A percentile compares a stretch with the other conserved stretches of the same genome.
Conservation (phyloP, 2,888 invertebrate genomes). For the Strigamia crassipes region DNA sequence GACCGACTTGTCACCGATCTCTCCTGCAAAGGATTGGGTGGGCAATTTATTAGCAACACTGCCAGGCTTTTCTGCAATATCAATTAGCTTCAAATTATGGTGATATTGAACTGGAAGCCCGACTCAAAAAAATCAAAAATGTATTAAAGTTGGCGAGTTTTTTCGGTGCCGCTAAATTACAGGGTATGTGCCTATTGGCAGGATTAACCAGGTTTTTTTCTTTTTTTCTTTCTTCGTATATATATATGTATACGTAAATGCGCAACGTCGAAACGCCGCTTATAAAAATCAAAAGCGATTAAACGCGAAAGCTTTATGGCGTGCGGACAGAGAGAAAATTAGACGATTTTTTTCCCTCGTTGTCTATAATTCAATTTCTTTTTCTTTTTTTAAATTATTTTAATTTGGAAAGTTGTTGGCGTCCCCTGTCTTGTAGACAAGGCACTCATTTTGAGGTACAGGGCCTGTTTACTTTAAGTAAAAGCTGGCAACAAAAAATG, state of each 20-base stretch:
- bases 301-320: too few species aligned
- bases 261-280: too few species aligned
- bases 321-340: too few species aligned
- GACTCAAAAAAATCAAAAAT: not conserved
- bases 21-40: not conserved
- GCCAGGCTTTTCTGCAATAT: slow-evolving; percentile 15
- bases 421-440: not conserved
- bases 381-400: not conserved
- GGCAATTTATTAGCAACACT: slow-evolving; percentile 26
- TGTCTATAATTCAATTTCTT: not conserved
- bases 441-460: slow-evolving; percentile 17
- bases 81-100: slow-evolving; percentile 29
- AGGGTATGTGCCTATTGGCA: not conserved
- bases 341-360: too few species aligned
- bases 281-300: too few species aligned
- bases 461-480: slow-evolving; percentile 14
- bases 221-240: too few species aligned
- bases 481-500: slow-evolving; percentile 6
- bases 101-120: not conserved
- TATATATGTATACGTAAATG: too few species aligned
- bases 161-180: not conserved
- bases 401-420: not conserved
- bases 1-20: not conserved
- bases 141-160: not conserved
- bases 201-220: not conserved